These are phyloP conservation scores for Lasioglossum zephyrum DNA, from an alignment of 2,888 invertebrate species.

Conservation along the genomic window DNA sequence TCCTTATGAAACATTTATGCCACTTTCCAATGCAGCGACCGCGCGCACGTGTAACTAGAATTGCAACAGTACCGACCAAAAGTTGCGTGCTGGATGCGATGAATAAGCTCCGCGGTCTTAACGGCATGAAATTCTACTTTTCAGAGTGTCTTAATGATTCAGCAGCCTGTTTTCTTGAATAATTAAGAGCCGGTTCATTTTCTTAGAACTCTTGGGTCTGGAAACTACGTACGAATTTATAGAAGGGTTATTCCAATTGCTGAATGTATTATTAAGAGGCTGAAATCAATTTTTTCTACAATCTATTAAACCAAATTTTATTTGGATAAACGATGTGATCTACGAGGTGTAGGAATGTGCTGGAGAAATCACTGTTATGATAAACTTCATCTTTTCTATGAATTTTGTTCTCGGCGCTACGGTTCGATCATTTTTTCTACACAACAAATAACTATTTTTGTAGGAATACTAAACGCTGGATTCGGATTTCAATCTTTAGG, in stretches of 20 bases:
- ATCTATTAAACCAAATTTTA: not conserved
- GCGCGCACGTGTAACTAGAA: not conserved
- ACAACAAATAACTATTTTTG: too few species aligned
- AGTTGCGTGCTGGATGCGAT: not conserved
- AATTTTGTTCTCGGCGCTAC: too few species aligned
- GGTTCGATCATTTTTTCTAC: too few species aligned
- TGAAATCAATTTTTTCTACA: not conserved
- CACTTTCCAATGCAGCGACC: not conserved
- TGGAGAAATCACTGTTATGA: not conserved
- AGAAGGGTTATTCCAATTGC: not conserved
- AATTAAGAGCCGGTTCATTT: not conserved
- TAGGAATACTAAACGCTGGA: too few species aligned
- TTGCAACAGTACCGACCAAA: slow-evolving; percentile 1
- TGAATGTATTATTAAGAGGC: not conserved
- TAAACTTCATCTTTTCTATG: not conserved
- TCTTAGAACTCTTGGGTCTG: not conserved
- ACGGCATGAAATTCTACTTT: slow-evolving; percentile 1
- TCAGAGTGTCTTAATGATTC: not conserved
- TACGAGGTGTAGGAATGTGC: not conserved
- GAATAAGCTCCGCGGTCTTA: slow-evolving; percentile 5
- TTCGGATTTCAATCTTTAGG: too few species aligned
- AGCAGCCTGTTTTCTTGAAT: not conserved
- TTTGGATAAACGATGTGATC: too few species aligned
- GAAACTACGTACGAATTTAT: not conserved
- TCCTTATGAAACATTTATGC: slow-evolving; percentile 3